Base-by-base conservation (phyloP, 2,888 invertebrate genomes). In the Dorcus hopei region DNA sequence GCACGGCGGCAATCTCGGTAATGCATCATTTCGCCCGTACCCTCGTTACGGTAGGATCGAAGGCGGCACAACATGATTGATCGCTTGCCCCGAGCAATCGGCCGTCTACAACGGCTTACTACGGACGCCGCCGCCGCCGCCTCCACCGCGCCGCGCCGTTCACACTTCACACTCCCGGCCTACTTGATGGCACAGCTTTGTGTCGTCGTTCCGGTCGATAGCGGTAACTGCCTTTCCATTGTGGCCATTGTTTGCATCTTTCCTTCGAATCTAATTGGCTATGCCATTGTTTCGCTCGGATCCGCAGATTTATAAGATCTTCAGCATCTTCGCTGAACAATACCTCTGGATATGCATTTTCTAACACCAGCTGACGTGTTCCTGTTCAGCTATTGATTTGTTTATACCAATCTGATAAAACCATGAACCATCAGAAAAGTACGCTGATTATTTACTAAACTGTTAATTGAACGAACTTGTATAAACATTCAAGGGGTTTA, bases 11-110 rank as follows among this genome's bases (percentile, higher is more conserved):
- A 57, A 57, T 61, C 61, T 59, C 59, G 59, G 61, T 57, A 62
- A 62, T 62, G 59, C 59, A 62, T 62, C 61, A 59, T 62, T 59
- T 59, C 57, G 51, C 54, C 57, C 52, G 57, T 53, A 54, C 59
- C 61, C 61, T 62, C 59, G 59, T 62, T 62, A 61, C 55, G 45
- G 51, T 43, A 26, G 52, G 49, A 52, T 54, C 58, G 57, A 58
- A 58, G 55, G 57, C 50, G 52, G 53, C 56, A 53, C 42, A 54
- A 52, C 61, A 53, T 62, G 61, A 62, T 62, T 62, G 61, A 62
- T 62, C 59, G 61, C 57, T 23, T 38, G 58, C 56, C 59, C 49
- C 50, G 47, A 56, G 59, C 56, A 52, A 59, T 59, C 59, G 55
- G 52, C 56, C 59, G 43, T 55, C 52, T 49, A 47, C 51, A 56